Conservation (phyloP, 2,888 invertebrate genomes). For the Zelleria hepariella region DNA sequence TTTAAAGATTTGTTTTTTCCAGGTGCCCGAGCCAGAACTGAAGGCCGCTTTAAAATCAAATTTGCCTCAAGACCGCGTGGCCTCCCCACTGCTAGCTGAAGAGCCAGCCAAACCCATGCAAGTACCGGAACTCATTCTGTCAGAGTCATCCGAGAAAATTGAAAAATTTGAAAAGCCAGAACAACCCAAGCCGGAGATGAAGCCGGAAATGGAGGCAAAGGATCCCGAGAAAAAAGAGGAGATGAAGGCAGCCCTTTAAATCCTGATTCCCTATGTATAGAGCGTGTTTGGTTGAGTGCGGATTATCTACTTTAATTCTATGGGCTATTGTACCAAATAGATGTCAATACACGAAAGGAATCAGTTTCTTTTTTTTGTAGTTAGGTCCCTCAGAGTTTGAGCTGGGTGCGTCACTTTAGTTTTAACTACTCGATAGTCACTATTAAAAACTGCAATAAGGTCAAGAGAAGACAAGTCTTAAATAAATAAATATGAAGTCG, state of each 20-base stretch:
- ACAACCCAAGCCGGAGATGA: constrained; percentile 16
- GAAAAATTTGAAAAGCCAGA: constrained; percentile 23
- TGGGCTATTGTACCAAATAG: constrained; percentile 64
- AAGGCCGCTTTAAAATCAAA: constrained; percentile 25
- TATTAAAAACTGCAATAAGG: constrained; percentile 36
- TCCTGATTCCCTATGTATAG: constrained; percentile 4
- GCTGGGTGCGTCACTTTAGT: constrained; percentile 21
- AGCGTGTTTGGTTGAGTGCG: not conserved
- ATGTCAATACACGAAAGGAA: constrained; percentile 21
- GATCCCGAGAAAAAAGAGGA: constrained; percentile 3
- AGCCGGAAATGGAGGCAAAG: constrained; percentile 8
- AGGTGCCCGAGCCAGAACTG: constrained; percentile 14
- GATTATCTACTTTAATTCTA: not conserved
- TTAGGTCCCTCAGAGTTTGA: not conserved
- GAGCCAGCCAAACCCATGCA: constrained; percentile 35
- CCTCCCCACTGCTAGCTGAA: constrained; percentile 22
- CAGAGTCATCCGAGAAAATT: constrained; percentile 41
- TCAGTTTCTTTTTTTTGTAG: not conserved
- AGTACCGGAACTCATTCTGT: constrained; percentile 59
- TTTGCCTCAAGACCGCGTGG: constrained; percentile 28
- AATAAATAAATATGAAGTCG: no score
- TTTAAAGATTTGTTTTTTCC: no score
- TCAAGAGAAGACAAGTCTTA: constrained; percentile 12
- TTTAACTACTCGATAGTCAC: constrained; percentile 39
- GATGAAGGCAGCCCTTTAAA: constrained; percentile 1